phyloP scores from a whole-genome alignment of 2,797 vertebrate species.

The Rhyacichthys aspro region DNA sequence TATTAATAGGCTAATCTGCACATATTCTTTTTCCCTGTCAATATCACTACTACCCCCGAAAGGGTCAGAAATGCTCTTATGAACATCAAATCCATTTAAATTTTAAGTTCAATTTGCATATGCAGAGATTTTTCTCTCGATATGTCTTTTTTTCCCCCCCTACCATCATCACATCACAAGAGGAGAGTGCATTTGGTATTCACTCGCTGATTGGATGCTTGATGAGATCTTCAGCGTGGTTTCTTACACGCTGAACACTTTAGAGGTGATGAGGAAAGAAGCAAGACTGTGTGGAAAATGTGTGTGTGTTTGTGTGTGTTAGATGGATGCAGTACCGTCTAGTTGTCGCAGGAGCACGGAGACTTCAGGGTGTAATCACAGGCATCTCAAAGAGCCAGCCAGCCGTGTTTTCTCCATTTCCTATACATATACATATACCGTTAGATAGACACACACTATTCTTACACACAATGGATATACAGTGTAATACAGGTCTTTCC shows the following conservation, averaged over 20 bases:
- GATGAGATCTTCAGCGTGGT: slow-evolving; percentile 82
- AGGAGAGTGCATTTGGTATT: slow-evolving; percentile 68
- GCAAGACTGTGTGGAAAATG: slow-evolving; percentile 19
- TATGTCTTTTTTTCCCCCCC: background rate
- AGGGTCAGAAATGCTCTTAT: slow-evolving; percentile 60
- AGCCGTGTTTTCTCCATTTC: slow-evolving; percentile 47
- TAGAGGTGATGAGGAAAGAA: slow-evolving; percentile 68
- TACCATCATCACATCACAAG: slow-evolving; percentile 63
- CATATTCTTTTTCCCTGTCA: slow-evolving; percentile 42
- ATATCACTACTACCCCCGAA: slow-evolving; percentile 22
- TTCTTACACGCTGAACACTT: slow-evolving; percentile 74
- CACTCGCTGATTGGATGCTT: slow-evolving; percentile 81
- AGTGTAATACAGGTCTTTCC: slow-evolving; percentile 15
- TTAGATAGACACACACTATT: slow-evolving; percentile 2
- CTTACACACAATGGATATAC: slow-evolving; percentile 21
- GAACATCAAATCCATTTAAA: slow-evolving; percentile 68
- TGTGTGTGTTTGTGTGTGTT: slow-evolving; percentile 61
- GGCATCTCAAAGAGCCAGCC: slow-evolving; percentile 73
- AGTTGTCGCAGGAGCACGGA: slow-evolving; percentile 58
- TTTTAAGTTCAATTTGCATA: slow-evolving; percentile 87
- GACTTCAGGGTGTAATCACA: slow-evolving; percentile 87
- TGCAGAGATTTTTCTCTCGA: slow-evolving; percentile 64
- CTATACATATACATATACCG: slow-evolving; percentile 1
- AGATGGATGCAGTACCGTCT: slow-evolving; percentile 83
- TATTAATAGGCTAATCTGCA: slow-evolving; percentile 67